These are phyloP conservation scores for Muscidifurax raptorellus DNA, from an alignment of 1,140 invertebrate species.

Conservation along the genomic window DNA sequence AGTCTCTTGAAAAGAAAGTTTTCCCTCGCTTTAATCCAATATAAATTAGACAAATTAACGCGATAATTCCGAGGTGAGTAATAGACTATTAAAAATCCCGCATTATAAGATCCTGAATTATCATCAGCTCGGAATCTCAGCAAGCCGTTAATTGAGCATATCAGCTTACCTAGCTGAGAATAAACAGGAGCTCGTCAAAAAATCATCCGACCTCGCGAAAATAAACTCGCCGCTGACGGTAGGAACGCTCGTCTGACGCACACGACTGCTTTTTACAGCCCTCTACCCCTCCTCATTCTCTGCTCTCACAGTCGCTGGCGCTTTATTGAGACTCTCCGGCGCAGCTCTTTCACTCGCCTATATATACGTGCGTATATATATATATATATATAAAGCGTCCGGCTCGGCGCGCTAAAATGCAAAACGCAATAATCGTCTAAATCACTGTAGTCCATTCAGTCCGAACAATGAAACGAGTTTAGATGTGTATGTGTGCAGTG, in stretches of 20 bases:
- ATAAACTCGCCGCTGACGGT: neutral
- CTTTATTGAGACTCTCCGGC: neutral
- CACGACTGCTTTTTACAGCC: neutral
- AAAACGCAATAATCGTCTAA: conserved; percentile 49
- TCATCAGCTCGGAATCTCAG: neutral
- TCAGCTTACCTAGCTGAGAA: neutral
- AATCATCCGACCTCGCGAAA: neutral
- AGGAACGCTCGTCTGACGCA: neutral
- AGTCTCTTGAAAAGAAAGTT: too few species aligned
- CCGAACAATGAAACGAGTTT: conserved; percentile 29
- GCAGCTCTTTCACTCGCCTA: too few species aligned
- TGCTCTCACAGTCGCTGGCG: neutral
- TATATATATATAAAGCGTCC: neutral
- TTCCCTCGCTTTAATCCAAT: too few species aligned
- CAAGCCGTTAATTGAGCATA: neutral
- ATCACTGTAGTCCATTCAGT: conserved; percentile 33
- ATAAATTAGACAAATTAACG: too few species aligned
- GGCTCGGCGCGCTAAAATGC: conserved; percentile 10
- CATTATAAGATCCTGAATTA: too few species aligned
- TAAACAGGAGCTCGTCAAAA: neutral
- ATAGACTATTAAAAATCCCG: too few species aligned
- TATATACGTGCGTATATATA: too few species aligned
- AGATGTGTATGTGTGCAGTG: neutral
- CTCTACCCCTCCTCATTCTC: neutral
- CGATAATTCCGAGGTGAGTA: too few species aligned